These are phyloP conservation scores for Ciconia boyciana DNA, from an alignment of 2,113 vertebrate species.

Conservation along the genomic window DNA sequence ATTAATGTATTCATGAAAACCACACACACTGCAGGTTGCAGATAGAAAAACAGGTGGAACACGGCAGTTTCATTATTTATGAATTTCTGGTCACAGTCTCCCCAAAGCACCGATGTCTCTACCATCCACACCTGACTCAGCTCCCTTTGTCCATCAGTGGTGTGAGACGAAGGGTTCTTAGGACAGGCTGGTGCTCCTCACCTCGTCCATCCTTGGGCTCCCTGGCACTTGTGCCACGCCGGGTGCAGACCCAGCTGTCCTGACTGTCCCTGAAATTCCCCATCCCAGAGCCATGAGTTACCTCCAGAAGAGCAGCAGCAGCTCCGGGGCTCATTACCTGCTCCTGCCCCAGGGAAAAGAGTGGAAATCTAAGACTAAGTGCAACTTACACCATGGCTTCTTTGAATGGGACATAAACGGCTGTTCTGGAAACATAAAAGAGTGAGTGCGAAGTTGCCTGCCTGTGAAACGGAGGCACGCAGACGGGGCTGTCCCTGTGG, in stretches of 20 bases:
- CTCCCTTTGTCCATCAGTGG: rapidly evolving
- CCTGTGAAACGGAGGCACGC: rapidly evolving
- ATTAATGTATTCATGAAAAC: slow-evolving; percentile 23
- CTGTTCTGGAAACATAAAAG: background rate
- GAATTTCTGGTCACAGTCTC: background rate
- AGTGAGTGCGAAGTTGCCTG: background rate
- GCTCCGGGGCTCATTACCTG: background rate
- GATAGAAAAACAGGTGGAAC: background rate
- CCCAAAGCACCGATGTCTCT: background rate
- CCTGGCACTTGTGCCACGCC: rapidly evolving
- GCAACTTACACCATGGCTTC: background rate
- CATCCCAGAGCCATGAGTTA: background rate
- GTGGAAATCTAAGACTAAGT: background rate
- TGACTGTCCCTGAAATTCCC: background rate
- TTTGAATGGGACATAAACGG: background rate
- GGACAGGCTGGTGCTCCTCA: background rate
- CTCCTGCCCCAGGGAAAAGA: background rate
- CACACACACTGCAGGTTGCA: background rate
- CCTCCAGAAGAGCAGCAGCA: background rate
- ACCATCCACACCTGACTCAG: background rate
- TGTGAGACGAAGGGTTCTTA: background rate
- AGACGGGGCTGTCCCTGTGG: rapidly evolving
- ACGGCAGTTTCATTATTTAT: background rate
- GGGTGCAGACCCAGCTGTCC: background rate
- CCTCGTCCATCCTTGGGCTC: background rate